Conservation (phyloP, 2,888 invertebrate genomes). For the Euzetes globulus region DNA sequence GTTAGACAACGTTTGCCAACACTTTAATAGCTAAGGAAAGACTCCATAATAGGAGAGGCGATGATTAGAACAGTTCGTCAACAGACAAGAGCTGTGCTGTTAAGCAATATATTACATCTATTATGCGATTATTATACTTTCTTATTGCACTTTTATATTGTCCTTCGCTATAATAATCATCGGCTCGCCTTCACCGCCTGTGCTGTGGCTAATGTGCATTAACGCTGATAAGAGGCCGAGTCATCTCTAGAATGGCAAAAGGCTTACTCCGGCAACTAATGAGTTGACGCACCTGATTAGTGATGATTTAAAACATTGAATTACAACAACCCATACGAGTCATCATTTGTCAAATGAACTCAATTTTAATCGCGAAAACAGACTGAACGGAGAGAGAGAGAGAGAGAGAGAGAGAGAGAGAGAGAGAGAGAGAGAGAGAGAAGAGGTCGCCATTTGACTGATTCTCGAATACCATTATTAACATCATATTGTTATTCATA, state of each 20-base stretch:
- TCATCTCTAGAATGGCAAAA: neutral
- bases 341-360: constrained; percentile 29
- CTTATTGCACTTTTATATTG: constrained; percentile 31
- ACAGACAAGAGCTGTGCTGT: constrained; percentile 4
- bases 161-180: constrained; percentile 23
- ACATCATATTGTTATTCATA: constrained; percentile 19
- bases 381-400: too few relatives aligned
- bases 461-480: constrained; percentile 1
- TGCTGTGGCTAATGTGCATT: constrained; percentile 28
- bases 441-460: neutral
- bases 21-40: constrained; percentile 17
- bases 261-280: constrained; percentile 23
- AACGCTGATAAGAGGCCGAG: constrained; percentile 19
- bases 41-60: constrained; percentile 8
- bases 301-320: constrained; percentile 7
- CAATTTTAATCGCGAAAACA: neutral
- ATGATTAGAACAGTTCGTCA: constrained; percentile 6
- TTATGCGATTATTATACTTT: constrained; percentile 29
- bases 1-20: constrained; percentile 28
- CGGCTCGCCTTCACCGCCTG: neutral
- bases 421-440: too few relatives aligned
- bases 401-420: too few relatives aligned
- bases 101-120: constrained; percentile 26
- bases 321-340: constrained; percentile 4
- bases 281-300: constrained; percentile 31